Base-by-base conservation (phyloP, 2,797 vertebrate genomes). In the Sebastes iracundus region DNA sequence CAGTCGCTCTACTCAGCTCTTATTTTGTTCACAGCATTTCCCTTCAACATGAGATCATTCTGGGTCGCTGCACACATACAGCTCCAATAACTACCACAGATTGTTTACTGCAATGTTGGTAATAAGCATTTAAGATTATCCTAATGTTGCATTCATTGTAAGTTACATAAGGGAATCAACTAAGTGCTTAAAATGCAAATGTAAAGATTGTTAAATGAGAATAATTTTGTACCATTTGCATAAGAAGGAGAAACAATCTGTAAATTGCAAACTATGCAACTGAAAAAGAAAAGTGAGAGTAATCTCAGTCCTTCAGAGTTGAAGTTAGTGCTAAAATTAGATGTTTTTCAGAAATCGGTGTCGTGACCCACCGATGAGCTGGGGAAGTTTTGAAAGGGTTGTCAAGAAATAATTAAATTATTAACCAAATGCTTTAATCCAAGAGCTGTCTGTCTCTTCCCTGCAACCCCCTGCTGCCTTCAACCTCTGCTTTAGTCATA, bases 331-430 rank as follows among this genome's bases (percentile, higher is more conserved):
- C 82, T 72, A 7, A 85, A 65, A 46, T 22, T 30, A 52, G 25
- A 22, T 72, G 35, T 63, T 68, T 71, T 71, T 81, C 35, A 52
- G 49, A 7, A 74, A 62, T 22, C 46, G 33, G 63, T 33, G 61
- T 22, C 5, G 7, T 10, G 16, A 79, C 11, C 53, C 58, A 56
- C n/a, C 60, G 18, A 25, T 42, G 35, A 83, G 28, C 74, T 67
- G 67, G 23, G 18, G 23, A 32, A 73, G 62, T 10, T 68, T 23
- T 66, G 8, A 77, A 56, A 75, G 23, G 6, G 25, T 58, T 75
- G 42, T 78, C 53, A 13, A 71, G 52, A 25, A 30, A 61, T 61
- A 52, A 79, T 52, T 1, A 25, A 75, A 87, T 79, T 63, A 77
- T 79, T 68, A 77, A 82, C 46, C 3, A 28, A 75, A 73, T 30